phyloP scores from a whole-genome alignment of 2,888 invertebrate genomes.

The Bembecia ichneumoniformis region DNA sequence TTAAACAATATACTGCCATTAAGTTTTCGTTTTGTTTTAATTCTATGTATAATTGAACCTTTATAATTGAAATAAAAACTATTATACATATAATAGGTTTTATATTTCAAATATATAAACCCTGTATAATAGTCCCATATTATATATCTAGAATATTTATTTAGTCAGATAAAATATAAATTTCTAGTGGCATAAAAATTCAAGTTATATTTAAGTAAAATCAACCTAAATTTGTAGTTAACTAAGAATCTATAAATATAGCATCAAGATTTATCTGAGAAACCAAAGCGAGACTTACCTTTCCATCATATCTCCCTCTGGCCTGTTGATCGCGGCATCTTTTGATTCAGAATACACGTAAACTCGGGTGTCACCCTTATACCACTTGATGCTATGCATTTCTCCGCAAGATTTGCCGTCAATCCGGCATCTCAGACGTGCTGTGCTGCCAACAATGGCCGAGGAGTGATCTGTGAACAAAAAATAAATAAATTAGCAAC shows the following conservation, averaged over 20 bases:
- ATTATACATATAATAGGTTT: too few relatives aligned
- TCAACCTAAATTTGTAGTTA: too few relatives aligned
- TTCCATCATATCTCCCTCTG: slow-evolving; percentile 79
- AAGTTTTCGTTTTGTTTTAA: too few relatives aligned
- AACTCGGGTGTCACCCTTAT: slow-evolving; percentile 79
- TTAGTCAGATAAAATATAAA: too few relatives aligned
- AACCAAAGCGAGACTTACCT: slow-evolving; percentile 65
- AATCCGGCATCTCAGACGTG: slow-evolving; percentile 80
- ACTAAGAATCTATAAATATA: not conserved
- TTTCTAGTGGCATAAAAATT: not conserved
- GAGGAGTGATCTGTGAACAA: slow-evolving; percentile 68
- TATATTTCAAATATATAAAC: too few relatives aligned
- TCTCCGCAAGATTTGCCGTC: slow-evolving; percentile 81
- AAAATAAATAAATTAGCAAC: not conserved
- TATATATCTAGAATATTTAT: too few relatives aligned
- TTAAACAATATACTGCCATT: too few relatives aligned
- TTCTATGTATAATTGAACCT: too few relatives aligned
- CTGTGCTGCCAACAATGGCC: slow-evolving; percentile 79
- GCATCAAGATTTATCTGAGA: not conserved
- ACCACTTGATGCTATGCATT: slow-evolving; percentile 89
- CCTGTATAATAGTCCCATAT: too few relatives aligned
- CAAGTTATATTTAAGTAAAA: not conserved
- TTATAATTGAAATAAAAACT: too few relatives aligned
- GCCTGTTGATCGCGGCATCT: slow-evolving; percentile 75
- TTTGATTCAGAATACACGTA: slow-evolving; percentile 83